Percentiles rank a stretch among this genome's conserved stretches.
Conservation (phyloP, 2,888 invertebrate species). For the Phengaris alcon region DNA sequence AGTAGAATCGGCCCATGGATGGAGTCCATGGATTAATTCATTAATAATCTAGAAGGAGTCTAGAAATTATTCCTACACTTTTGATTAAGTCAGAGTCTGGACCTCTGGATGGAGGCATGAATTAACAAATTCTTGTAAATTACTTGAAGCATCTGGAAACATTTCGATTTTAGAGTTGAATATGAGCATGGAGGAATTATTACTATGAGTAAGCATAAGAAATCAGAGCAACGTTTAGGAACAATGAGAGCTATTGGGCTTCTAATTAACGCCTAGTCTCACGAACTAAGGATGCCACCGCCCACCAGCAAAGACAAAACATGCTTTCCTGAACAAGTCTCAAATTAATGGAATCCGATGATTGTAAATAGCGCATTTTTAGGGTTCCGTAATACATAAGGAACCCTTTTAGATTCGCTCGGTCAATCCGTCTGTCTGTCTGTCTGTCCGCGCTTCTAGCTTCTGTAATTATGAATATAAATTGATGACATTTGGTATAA, state of each 20-base stretch:
- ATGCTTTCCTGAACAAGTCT: not conserved
- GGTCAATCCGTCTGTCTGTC: too few species aligned
- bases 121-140: not conserved
- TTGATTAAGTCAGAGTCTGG: not conserved
- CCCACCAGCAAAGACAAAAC: not conserved
- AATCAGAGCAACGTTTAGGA: slow-evolving; percentile 44
- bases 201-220: not conserved
- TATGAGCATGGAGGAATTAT: too few species aligned
- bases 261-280: slow-evolving; percentile 53
- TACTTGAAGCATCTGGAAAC: not conserved
- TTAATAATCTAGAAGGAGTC: too few species aligned
- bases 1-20: not conserved
- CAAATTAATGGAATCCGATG: not conserved
- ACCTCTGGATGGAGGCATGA: not conserved
- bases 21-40: too few species aligned
- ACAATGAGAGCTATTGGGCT: slow-evolving; percentile 58
- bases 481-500: too few species aligned
- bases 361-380: too few species aligned
- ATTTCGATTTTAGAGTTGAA: slow-evolving; percentile 5
- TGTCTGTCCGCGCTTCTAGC: too few species aligned
- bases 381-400: too few species aligned
- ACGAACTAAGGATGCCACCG: slow-evolving; percentile 5
- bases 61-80: not conserved
- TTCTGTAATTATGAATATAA: too few species aligned
- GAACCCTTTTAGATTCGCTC: too few species aligned